Conservation (phyloP, 2,797 vertebrate species). For the Ctenopoma kingsleyae region DNA sequence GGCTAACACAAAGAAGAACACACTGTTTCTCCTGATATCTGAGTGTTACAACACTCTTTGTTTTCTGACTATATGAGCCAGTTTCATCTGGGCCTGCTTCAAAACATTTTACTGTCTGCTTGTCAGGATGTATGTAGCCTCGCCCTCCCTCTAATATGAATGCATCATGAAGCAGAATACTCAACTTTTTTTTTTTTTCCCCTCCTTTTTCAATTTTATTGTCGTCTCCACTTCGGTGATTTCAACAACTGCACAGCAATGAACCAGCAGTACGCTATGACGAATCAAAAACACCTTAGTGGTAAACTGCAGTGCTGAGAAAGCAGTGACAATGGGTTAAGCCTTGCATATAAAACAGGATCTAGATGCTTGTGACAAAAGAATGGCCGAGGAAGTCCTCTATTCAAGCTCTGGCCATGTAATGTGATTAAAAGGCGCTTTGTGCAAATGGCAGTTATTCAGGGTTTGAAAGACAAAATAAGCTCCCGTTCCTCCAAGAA, state of each 20-base stretch:
- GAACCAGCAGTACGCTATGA: conserved; percentile 46
- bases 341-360: conserved; percentile 77
- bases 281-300: conserved; percentile 71
- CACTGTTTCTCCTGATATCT: conserved; percentile 52
- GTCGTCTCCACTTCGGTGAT: conserved; percentile 53
- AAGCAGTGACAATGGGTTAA: conserved; percentile 65
- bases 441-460: conserved; percentile 79
- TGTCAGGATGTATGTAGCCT: conserved; percentile 47
- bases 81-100: conserved; percentile 57
- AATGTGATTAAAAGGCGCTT: conserved; percentile 83
- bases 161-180: conserved; percentile 75
- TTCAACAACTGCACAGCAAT: conserved; percentile 44
- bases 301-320: conserved; percentile 60
- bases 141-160: conserved; percentile 84
- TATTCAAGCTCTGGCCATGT: conserved; percentile 73
- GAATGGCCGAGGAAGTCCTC: conserved; percentile 73
- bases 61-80: conserved; percentile 44
- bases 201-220: conserved; percentile 17
- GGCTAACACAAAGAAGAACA: conserved; percentile 40
- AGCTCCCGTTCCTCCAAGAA: conserved; percentile 65
- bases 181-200: conserved; percentile 2
- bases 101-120: conserved; percentile 62
- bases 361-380: conserved; percentile 68
- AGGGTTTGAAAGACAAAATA: conserved; percentile 75
- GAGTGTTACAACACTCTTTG: conserved; percentile 44